phyloP scores from a whole-genome alignment of 2,797 vertebrate species.

The Chrysocyon brachyurus region DNA sequence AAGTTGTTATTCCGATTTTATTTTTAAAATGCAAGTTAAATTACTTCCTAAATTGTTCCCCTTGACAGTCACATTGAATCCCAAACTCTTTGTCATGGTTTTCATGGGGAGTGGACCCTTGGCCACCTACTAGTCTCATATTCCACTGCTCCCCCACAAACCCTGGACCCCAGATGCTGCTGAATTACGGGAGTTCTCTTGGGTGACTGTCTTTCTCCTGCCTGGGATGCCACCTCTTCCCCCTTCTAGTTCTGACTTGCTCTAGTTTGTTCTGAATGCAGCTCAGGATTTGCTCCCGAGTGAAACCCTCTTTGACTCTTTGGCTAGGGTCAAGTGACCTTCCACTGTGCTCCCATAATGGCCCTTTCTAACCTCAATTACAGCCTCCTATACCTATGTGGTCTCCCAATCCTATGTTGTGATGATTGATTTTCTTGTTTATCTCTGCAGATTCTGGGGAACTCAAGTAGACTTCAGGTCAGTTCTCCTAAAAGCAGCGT shows the following conservation, averaged over 20 bases:
- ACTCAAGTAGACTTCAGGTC: background rate
- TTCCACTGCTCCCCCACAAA: background rate
- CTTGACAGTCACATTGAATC: background rate
- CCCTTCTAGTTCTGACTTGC: background rate
- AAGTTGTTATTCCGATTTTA: background rate
- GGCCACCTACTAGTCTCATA: background rate
- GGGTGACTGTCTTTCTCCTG: background rate
- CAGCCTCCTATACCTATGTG: background rate
- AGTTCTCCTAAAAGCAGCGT: slow-evolving; percentile 1
- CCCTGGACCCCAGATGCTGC: background rate
- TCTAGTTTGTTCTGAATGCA: background rate
- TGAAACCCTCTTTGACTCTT: background rate
- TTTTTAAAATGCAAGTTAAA: slow-evolving; percentile 17
- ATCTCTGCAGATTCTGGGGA: slow-evolving; percentile 12
- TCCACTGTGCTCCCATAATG: background rate
- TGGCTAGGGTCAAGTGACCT: background rate
- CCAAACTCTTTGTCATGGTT: background rate
- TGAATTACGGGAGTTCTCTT: background rate
- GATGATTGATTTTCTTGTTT: slow-evolving; percentile 48
- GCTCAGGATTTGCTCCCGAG: background rate
- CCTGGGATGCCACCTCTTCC: background rate
- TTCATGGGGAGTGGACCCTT: background rate
- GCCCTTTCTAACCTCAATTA: background rate
- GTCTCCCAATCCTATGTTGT: background rate
- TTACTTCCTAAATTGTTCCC: background rate